Evolutionary conservation across 1,140 invertebrate species (phyloP).

Genomic region (Hormaphis cornu): DNA sequence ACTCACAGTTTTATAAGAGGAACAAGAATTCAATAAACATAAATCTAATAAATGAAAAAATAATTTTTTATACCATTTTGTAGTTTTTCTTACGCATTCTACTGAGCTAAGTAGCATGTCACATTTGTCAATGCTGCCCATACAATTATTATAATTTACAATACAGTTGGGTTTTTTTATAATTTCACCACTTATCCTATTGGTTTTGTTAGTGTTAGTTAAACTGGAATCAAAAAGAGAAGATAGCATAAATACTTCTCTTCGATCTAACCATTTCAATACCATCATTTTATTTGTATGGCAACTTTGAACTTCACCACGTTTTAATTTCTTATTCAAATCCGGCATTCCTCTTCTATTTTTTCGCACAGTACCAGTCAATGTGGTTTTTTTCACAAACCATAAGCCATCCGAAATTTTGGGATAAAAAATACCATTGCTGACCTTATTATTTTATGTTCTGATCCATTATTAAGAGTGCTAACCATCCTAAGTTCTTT

Average conservation of each 20-base stretch:
- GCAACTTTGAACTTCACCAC: background rate
- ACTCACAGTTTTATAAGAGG: background rate
- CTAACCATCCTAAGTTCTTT: no score
- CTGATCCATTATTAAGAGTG: no score
- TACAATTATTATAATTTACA: background rate
- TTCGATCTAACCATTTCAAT: background rate
- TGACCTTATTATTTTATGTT: no score
- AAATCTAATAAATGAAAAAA: conserved; percentile 9
- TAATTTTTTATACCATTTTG: conserved; percentile 33
- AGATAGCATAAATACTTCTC: background rate
- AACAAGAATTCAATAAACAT: background rate
- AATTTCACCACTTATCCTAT: background rate
- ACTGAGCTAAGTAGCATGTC: conserved; percentile 39
- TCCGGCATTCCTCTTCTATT: background rate
- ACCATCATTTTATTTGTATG: background rate
- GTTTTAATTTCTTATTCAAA: background rate
- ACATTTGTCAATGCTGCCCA: conserved; percentile 22
- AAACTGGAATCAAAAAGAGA: background rate
- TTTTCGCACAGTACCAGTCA: background rate
- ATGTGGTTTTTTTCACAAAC: background rate
- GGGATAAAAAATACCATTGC: no score
- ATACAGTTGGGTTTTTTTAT: background rate
- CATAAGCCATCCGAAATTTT: no score
- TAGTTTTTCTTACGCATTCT: conserved; percentile 21
- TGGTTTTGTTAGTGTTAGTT: background rate